Conservation (phyloP, 2,888 invertebrate genomes). For the Proisotoma minuta region DNA sequence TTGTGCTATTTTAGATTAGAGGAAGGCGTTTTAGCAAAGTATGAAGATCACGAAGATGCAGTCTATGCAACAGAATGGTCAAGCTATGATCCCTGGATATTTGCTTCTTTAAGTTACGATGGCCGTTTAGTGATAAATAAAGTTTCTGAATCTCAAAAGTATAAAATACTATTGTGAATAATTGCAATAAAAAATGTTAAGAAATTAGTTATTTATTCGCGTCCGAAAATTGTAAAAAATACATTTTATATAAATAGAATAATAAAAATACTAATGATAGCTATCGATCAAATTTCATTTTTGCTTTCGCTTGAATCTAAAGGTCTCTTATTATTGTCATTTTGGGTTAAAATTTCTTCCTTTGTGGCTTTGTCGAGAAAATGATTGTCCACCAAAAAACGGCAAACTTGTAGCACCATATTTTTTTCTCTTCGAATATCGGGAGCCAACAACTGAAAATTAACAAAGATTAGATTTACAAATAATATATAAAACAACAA, state of each 20-base stretch:
- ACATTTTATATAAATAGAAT: no score
- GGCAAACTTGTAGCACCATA: conserved; percentile 77
- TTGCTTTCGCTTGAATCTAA: no score
- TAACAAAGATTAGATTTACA: conserved; percentile 20
- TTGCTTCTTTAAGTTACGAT: conserved; percentile 97
- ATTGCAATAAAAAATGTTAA: no score
- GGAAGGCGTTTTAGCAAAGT: conserved; percentile 85
- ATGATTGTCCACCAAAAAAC: conserved; percentile 69
- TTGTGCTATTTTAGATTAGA: conserved; percentile 57
- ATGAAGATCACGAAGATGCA: conserved; percentile 96
- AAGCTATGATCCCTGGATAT: conserved; percentile 95
- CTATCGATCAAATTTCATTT: no score
- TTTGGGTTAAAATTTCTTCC: conserved; percentile 1
- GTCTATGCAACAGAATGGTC: conserved; percentile 98
- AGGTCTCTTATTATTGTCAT: no score
- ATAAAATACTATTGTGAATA: conserved; percentile 74
- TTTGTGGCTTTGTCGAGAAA: conserved; percentile 58
- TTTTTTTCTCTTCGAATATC: conserved; percentile 84
- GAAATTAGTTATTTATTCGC: no score
- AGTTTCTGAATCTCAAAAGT: conserved; percentile 91
- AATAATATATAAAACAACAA: background rate
- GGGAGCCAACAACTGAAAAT: conserved; percentile 60
- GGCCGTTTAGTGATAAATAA: conserved; percentile 87
- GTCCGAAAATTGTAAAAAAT: no score
- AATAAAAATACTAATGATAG: no score